Base-by-base conservation (phyloP, 2,113 vertebrate genomes). In the Charina bottae region DNA sequence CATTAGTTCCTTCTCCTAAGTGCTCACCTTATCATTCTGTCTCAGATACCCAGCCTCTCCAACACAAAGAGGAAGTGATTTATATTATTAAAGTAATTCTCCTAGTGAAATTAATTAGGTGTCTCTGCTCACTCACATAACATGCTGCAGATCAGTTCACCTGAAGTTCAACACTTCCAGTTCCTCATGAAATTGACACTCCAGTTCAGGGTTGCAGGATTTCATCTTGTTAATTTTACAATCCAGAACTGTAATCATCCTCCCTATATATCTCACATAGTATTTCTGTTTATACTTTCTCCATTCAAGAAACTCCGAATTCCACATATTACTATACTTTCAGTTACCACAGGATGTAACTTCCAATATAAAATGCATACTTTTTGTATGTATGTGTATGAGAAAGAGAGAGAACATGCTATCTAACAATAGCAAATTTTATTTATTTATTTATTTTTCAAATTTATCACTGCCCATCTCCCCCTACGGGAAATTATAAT, bases 151-250 rank as follows among this genome's bases (percentile, higher is more conserved):
- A 55, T 33, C 54, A 86, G 59, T 83, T 83, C 62, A 87, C 37
- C 3, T 78, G 53, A 92, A 21, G 1, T 33, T 33, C 46, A 56
- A 23, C 9, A 59, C 64, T 42, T 37, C 13, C 53, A 89, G n/a
- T 89, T 54, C 24, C 89, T 59, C 91, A 90, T 85, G 72, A 89
- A 89, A 94, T 23, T 56, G 15, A 49, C 92, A 42, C 90, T 92
- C 59, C 68, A 55, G 15, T 89, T 42, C 90, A 92, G 37, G 93
- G 58, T 89, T 89, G 24, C 26, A 94, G 89, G 90, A 88, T 78
- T 94, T 60, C 72, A 93, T 90, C 55, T 93, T 85, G 92, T 93
- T 92, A 92, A 94, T 85, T 93, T 88, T 53, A 88, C 90, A 94
- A 90, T 92, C 91, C 90, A 95, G 72, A 84, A 88, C 5, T 93